Percentiles rank a stretch among this genome's conserved stretches.
phyloP scores from a whole-genome alignment of 2,888 invertebrate genomes.

The Liopterus haemorrhoidalis region DNA sequence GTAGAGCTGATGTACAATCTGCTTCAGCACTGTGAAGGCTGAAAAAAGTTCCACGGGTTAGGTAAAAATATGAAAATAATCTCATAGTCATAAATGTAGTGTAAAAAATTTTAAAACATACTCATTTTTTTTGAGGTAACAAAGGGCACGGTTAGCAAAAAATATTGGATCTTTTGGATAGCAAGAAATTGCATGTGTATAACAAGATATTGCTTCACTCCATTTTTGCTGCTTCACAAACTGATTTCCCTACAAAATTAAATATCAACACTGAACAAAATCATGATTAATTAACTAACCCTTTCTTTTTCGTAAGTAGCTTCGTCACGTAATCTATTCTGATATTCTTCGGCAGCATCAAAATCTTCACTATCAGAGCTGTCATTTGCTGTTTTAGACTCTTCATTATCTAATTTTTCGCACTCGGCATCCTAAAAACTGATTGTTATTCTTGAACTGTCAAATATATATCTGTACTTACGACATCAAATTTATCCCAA shows the following conservation, averaged over 20 bases:
- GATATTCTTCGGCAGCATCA: slow-evolving; percentile 50
- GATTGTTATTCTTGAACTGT: slow-evolving; percentile 37
- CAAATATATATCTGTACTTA: too few relatives aligned
- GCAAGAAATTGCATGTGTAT: slow-evolving; percentile 78
- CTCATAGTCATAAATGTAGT: background rate
- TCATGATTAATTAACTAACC: slow-evolving; percentile 41
- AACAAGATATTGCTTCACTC: slow-evolving; percentile 78
- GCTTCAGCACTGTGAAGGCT: slow-evolving; percentile 65
- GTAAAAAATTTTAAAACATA: slow-evolving; percentile 44
- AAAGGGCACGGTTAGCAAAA: slow-evolving; percentile 83
- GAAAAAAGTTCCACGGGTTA: slow-evolving; percentile 25
- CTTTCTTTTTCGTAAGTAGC: slow-evolving; percentile 66
- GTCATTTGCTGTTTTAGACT: slow-evolving; percentile 43
- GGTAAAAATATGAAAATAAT: slow-evolving; percentile 20
- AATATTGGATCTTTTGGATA: slow-evolving; percentile 74
- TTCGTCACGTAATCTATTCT: slow-evolving; percentile 53
- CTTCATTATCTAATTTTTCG: slow-evolving; percentile 54
- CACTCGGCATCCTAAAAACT: slow-evolving; percentile 56
- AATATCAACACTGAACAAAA: background rate
- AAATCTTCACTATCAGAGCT: slow-evolving; percentile 34
- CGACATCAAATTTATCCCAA: slow-evolving; percentile 75
- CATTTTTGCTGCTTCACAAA: slow-evolving; percentile 74
- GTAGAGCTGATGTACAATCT: slow-evolving; percentile 76
- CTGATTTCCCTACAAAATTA: slow-evolving; percentile 64
- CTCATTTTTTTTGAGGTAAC: slow-evolving; percentile 75